Conservation (phyloP, 1,140 invertebrate species). For the Bilobella aurantiaca region DNA sequence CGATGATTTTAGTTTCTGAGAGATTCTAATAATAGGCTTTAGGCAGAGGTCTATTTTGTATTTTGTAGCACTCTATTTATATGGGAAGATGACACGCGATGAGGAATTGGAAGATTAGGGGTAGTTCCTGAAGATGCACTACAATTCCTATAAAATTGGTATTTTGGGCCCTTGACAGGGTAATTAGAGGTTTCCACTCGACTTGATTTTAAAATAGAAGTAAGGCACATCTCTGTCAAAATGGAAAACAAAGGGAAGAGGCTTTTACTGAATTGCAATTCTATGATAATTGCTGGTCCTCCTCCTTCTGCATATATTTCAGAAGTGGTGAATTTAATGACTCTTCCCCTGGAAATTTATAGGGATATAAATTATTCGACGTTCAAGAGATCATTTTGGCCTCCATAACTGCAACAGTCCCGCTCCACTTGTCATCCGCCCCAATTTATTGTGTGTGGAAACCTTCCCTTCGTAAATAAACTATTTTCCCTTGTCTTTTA, state of each 20-base stretch:
- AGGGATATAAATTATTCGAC: constrained; percentile 1
- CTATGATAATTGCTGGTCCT: background rate
- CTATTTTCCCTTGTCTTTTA: background rate
- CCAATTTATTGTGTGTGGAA: constrained; percentile 5
- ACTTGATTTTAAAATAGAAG: background rate
- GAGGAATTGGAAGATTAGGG: too few species aligned
- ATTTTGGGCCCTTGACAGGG: background rate
- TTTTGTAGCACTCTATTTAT: too few species aligned
- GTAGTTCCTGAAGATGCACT: background rate
- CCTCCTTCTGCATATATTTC: background rate
- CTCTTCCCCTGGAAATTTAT: background rate
- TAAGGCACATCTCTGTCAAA: background rate
- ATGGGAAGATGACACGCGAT: too few species aligned
- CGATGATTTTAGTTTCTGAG: too few species aligned
- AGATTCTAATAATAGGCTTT: too few species aligned
- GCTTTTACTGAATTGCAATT: background rate
- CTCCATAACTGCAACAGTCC: background rate
- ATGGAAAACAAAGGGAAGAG: background rate
- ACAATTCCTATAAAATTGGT: background rate
- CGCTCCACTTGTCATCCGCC: background rate
- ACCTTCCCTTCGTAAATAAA: constrained; percentile 8
- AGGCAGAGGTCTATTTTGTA: too few species aligned
- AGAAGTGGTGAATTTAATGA: background rate
- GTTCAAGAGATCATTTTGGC: background rate
- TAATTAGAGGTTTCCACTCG: background rate